phyloP scores from a whole-genome alignment of 2,888 invertebrate genomes.

The Thalpophila matura region DNA sequence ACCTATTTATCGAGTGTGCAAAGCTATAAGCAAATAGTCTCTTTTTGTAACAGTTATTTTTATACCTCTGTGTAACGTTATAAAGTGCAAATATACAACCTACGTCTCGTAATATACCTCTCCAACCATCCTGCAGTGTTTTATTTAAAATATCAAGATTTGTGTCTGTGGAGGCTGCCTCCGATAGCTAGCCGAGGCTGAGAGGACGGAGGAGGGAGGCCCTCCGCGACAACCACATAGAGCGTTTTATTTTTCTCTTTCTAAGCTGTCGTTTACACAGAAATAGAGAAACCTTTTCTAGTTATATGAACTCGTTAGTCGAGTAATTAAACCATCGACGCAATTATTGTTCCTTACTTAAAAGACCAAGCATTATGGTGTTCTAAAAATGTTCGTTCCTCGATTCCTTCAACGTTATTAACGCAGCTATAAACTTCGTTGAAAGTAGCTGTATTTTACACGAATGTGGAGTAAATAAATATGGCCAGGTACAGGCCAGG shows the following conservation, averaged over 20 bases:
- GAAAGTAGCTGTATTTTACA: constrained; percentile 37
- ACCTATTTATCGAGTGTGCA: too few species aligned
- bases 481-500: constrained; percentile 19
- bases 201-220: too few species aligned
- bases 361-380: constrained; percentile 13
- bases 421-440: constrained; percentile 31
- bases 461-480: constrained; percentile 42
- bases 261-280: constrained; percentile 40
- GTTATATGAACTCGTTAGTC: constrained; percentile 40
- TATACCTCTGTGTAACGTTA: too few species aligned
- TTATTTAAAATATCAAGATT: too few species aligned
- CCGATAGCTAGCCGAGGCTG: too few species aligned
- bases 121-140: too few species aligned
- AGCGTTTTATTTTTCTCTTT: constrained; percentile 41
- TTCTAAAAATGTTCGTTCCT: constrained; percentile 24
- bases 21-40: too few species aligned
- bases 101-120: too few species aligned
- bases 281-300: constrained; percentile 42
- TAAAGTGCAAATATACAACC: too few species aligned
- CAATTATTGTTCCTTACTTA: constrained; percentile 28
- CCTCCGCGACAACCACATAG: constrained; percentile 25
- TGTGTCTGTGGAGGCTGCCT: too few species aligned
- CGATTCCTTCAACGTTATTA: constrained; percentile 33
- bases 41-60: too few species aligned
- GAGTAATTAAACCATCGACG: constrained; percentile 43